phyloP scores from a whole-genome alignment of 2,888 invertebrate species.

The Bombylius major region DNA sequence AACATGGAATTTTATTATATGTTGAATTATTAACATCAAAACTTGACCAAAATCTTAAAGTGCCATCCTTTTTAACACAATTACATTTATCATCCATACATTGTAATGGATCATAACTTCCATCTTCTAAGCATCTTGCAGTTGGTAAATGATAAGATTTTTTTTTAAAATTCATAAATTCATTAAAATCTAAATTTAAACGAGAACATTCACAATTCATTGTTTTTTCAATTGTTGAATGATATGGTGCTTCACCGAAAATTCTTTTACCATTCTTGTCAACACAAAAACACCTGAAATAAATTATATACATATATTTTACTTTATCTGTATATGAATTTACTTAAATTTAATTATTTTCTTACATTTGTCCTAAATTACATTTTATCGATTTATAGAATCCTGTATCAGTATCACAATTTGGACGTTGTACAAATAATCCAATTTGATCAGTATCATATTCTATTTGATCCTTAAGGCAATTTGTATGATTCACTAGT shows the following conservation, averaged over 20 bases:
- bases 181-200: slow-evolving; percentile 38
- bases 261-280: slow-evolving; percentile 47
- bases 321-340: not conserved
- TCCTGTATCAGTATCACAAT: slow-evolving; percentile 48
- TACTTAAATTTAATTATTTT: slow-evolving; percentile 6
- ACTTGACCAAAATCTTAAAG: slow-evolving; percentile 24
- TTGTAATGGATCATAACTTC: slow-evolving; percentile 54
- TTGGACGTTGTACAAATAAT: slow-evolving; percentile 42
- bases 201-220: slow-evolving; percentile 54
- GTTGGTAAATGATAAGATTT: slow-evolving; percentile 29
- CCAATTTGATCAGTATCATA: slow-evolving; percentile 47
- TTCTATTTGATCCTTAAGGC: slow-evolving; percentile 17
- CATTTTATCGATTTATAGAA: slow-evolving; percentile 45
- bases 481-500: slow-evolving; percentile 17
- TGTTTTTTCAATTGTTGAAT: slow-evolving; percentile 31
- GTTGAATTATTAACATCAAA: slow-evolving; percentile 32
- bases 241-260: slow-evolving; percentile 49
- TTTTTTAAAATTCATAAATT: slow-evolving; percentile 33
- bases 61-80: slow-evolving; percentile 46
- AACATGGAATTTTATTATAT: slow-evolving; percentile 36
- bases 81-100: slow-evolving; percentile 47
- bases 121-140: slow-evolving; percentile 50
- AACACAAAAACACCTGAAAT: slow-evolving; percentile 51
- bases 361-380: slow-evolving; percentile 54
- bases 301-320: not conserved